Evolutionary conservation across 2,888 invertebrate species (phyloP).

Genomic region (Eretmocerus hayati): DNA sequence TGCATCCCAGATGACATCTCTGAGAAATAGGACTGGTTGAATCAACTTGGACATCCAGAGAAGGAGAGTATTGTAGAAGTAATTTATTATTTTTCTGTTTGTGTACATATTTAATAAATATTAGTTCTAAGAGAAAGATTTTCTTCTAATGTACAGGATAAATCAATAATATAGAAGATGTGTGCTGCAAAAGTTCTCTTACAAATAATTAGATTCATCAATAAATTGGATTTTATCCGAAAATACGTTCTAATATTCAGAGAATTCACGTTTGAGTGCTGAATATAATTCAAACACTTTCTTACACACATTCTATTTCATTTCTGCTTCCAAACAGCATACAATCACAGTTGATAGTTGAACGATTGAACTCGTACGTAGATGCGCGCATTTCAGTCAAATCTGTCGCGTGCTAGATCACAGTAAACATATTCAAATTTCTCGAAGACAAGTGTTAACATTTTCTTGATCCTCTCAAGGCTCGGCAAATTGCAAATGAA

Average conservation of each 20-base stretch:
- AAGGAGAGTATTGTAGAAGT: conserved; percentile 25
- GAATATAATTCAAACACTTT: conserved; percentile 1
- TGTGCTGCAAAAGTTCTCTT: conserved; percentile 12
- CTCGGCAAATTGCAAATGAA: no score
- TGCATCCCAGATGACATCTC: no score
- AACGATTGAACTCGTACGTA: conserved; percentile 11
- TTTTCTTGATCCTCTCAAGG: no score
- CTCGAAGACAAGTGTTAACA: no score
- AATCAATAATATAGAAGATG: conserved; percentile 7
- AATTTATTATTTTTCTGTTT: conserved; percentile 29
- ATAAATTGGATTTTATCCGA: conserved; percentile 4
- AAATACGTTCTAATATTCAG: conserved; percentile 7
- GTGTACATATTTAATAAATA: conserved; percentile 19
- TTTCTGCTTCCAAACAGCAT: conserved; percentile 5
- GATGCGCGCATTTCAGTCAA: conserved; percentile 3
- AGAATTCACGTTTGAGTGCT: conserved; percentile 6
- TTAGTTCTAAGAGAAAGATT: conserved; percentile 12
- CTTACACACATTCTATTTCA: conserved; percentile 4
- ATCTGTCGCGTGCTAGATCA: no score
- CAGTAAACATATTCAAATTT: no score
- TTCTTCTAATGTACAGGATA: conserved; percentile 11
- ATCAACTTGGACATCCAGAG: no score
- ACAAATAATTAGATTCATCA: conserved; percentile 5
- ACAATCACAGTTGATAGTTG: conserved; percentile 18
- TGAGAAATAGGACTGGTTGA: no score